Base-by-base conservation (phyloP, 2,888 invertebrate genomes). In the Parapristionchus giblindavisi region DNA sequence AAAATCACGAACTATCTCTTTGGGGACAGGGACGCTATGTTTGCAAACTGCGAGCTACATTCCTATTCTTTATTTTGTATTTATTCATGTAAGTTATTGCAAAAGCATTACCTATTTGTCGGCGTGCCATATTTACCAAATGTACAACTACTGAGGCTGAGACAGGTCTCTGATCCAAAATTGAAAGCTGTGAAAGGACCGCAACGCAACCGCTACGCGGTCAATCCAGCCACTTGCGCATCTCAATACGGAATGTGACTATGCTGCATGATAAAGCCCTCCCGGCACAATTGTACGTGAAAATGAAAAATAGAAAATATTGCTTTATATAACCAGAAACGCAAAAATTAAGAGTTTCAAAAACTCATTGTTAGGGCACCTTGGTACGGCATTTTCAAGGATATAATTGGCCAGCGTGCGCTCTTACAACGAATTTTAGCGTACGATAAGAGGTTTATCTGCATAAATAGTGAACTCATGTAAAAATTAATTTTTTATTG, bases 131-230 rank as follows among this genome's bases (percentile, higher is more conserved):
- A 14, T 8, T 29, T 54, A 54, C 52, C 70, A 36, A 51, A 11
- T 11, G 4, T 36, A 54, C 36, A 24, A 70, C 52, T 34, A 54
- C 36, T 29, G 52, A 27, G 70, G 54, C 52, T 40, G 38, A n/a
- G 24, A 36, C 52, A 54, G 54, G 70, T n/a, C 36, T 43, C 51
- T 66, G 48, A 43, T 48, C 66, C 52, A 29, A 70, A 66, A 54
- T 17, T 54, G 52, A 38, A 70, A 29, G 70, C 52, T 32, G 34
- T 34, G 66, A 34, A 70, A 66, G 48, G 66, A 48, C 48, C 70
- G 70, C 70, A 70, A 70, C 70, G 70, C 70, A 54, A 27, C 70
- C 70, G 70, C 70, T 36, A 29, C 70, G 70, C 70, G 70, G 38
- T 54, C 54, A 70, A 70, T 43, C 70, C 70, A 38, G 29, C 43